These are phyloP conservation scores for Hypanus sabinus DNA, from an alignment of 2,113 vertebrate species.

Conservation along the genomic window DNA sequence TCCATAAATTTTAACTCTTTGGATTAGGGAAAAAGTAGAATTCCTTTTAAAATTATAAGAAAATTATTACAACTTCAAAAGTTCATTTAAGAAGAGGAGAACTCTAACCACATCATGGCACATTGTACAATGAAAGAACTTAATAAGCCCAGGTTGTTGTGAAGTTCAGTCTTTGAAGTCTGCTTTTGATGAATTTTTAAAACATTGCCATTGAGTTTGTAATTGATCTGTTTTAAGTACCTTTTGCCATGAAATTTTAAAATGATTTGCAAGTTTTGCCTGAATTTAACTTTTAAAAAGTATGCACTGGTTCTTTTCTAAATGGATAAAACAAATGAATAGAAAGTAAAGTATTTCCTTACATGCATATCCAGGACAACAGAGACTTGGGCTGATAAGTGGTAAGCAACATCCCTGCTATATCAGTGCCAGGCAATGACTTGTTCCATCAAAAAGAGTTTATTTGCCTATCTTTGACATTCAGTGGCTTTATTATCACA, in stretches of 20 bases:
- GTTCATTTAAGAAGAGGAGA: not conserved
- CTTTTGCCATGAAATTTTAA: not conserved
- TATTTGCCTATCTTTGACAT: too few relatives aligned
- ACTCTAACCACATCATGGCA: not conserved
- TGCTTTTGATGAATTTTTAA: constrained; percentile 28
- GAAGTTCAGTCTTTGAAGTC: constrained; percentile 22
- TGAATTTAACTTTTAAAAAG: not conserved
- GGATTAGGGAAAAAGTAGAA: not conserved
- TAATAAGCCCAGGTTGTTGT: constrained; percentile 4
- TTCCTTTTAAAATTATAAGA: not conserved
- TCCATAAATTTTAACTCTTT: not conserved
- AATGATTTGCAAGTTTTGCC: not conserved
- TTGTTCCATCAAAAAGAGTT: too few relatives aligned
- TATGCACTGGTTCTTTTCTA: not conserved
- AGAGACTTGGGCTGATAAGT: too few relatives aligned
- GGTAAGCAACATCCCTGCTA: too few relatives aligned
- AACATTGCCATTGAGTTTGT: not conserved
- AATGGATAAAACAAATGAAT: not conserved
- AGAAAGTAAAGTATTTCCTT: too few relatives aligned
- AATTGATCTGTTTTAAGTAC: constrained; percentile 22
- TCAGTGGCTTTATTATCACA: too few relatives aligned
- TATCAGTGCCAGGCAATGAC: too few relatives aligned
- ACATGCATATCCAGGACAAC: too few relatives aligned
- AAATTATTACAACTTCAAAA: constrained; percentile 23
- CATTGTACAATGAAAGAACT: not conserved